A percentile compares a stretch with the other conserved stretches of the same genome.
Conservation (phyloP, 2,113 vertebrate species). For the Eudyptes chrysolophus region DNA sequence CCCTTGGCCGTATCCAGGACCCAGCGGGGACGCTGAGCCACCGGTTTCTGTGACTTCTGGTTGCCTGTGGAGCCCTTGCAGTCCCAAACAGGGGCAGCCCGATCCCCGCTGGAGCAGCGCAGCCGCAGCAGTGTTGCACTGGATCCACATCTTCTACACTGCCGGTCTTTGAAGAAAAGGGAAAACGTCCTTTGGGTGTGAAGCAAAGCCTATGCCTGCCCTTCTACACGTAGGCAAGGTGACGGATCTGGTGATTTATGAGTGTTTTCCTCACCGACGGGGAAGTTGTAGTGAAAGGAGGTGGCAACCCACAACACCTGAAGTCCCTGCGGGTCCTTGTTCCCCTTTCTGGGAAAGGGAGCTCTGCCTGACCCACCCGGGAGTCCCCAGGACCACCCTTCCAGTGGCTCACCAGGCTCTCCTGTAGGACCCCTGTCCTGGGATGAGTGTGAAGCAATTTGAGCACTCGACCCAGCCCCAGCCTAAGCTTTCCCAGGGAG, state of each 20-base stretch:
- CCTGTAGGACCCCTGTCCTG: background rate
- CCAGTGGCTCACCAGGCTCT: background rate
- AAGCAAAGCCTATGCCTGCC: background rate
- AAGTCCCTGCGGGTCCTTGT: background rate
- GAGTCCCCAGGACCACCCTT: background rate
- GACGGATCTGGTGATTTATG: background rate
- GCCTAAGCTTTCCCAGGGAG: background rate
- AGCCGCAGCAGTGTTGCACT: background rate
- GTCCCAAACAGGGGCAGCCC: background rate
- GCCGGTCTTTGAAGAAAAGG: background rate
- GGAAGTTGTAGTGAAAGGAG: background rate
- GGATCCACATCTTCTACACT: background rate
- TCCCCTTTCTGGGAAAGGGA: background rate
- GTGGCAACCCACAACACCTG: background rate
- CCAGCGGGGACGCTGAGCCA: fast-evolving
- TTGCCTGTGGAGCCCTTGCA: background rate
- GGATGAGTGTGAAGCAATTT: background rate
- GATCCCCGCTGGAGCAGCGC: fast-evolving
- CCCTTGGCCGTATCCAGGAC: fast-evolving
- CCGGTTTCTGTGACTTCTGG: background rate
- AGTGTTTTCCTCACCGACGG: background rate
- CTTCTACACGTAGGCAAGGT: no score
- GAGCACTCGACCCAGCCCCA: background rate
- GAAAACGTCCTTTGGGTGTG: background rate
- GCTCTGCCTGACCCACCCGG: fast-evolving